Base-by-base conservation (phyloP, 2,888 invertebrate species). In the Eudemis profundana region DNA sequence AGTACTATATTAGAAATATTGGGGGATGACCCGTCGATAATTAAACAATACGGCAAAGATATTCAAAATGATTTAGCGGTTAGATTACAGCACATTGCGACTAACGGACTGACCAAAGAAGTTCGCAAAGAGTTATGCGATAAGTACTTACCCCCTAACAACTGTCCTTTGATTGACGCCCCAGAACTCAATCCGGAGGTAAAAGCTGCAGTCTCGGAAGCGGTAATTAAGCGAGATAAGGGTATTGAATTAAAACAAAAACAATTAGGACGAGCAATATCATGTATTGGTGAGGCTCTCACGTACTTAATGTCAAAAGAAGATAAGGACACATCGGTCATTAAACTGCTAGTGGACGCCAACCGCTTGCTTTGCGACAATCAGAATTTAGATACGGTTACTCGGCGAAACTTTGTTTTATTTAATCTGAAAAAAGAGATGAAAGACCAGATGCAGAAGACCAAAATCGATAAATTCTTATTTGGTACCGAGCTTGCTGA, bases 121-220 rank as follows among this genome's bases (percentile, higher is more conserved):
- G 1, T 8, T 0, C 57, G 68, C 0, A 74, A 73, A 36, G 71
- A 72, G 17, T 50, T 74, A 0, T 15, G 56, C 0, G 65, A 69
- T 1, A 71, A 67, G 61, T 70, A 75, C 56, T 27, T 69, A 12
- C 29, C 63, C 0, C 72, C 74, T 4, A 50, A 14, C 3, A 75
- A 76, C 46, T 71, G 72, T 21, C 62, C 36, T 14, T 15, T 65
- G 0, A 71, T 76, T 4, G 70, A 57, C 10, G 68, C 75, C 4
- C 75, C 76, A 1, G 21, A 21, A n/a, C 23, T 74, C 0, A 76
- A 77, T 49, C 54, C 68, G 0, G 75, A 76, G 51, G 60, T 73
- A 10, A 70, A 69, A 38, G 71, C 69, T 0, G 72, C 72, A 0
- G 19, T 74, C 1, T 53, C 72, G 1, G 72, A 73, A n/a, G 0